Base-by-base conservation (phyloP, 2,113 vertebrate genomes). In the Psittacara wagleri region DNA sequence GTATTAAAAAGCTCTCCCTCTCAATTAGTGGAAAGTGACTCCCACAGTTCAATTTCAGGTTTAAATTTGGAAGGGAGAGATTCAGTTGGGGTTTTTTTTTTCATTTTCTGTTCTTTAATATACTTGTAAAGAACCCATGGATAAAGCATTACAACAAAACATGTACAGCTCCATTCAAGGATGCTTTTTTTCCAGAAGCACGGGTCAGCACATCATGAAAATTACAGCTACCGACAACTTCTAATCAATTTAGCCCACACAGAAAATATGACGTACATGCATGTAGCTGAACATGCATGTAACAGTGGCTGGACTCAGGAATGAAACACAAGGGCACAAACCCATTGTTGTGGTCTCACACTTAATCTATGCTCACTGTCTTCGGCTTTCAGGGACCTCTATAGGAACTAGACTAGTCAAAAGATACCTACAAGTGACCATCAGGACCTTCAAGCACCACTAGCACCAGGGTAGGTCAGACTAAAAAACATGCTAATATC, bases 41-140 rank as follows among this genome's bases (percentile, higher is more conserved):
- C 92, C 96, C 91, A 94, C 92, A 31, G 2, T 46, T 78, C 88
- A 37, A 66, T 61, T 95, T 63, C 91, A 79, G 62, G 88, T 86
- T 95, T 94, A 82, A 83, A 78, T 92, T 84, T 92, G 91, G 91
- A 92, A 23, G 29, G 43, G 80, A 72, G 52, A 83, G 16, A 67
- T 70, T 90, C 67, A 66, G 7, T 74, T 90, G 70, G 72, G 5
- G n/a, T 41, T 43, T 31, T 62, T 0, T 27, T 28, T 63, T 73
- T 46, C 37, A 72, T 54, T 68, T 73, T 63, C 37, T 18, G 14
- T 31, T 13, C 7, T 81, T 31, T 46, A n/a, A 69, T 20, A 44
- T 37, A 41, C 33, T 81, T 78, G 33, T 23, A 66, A 81, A 88
- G 77, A 72, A 54, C 44, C 28, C 25, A 6, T 1, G 49, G 66